Percentiles rank a stretch among this genome's conserved stretches.
Evolutionary conservation across 2,797 vertebrate genomes (phyloP).

Genomic region (Cynopterus sphinx): DNA sequence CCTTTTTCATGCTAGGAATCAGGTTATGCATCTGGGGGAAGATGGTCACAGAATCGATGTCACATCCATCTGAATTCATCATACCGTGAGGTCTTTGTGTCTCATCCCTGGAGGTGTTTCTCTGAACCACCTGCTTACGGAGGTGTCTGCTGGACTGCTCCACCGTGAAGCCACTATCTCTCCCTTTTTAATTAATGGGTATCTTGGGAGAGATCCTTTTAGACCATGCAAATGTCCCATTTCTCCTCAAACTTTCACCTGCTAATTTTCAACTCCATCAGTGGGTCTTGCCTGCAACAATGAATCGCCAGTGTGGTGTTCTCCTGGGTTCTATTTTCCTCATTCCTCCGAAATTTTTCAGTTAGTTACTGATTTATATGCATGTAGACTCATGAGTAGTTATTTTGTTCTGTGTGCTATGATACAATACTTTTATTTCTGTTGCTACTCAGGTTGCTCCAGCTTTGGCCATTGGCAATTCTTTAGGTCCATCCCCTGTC

Average conservation of each 20-base stretch:
- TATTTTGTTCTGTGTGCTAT: neutral
- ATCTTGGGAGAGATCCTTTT: neutral
- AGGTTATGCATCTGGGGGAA: neutral
- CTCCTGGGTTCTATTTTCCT: neutral
- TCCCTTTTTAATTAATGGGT: neutral
- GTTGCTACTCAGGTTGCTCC: too few species aligned
- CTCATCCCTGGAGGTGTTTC: neutral
- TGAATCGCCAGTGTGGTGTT: neutral
- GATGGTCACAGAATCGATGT: neutral
- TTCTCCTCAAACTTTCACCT: neutral
- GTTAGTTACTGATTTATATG: neutral
- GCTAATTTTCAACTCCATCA: neutral
- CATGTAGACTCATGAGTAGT: neutral
- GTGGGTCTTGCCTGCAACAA: neutral
- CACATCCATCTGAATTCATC: neutral
- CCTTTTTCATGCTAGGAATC: neutral
- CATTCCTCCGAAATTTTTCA: neutral
- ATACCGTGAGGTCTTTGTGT: neutral
- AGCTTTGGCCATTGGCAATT: neutral
- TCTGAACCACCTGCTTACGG: neutral
- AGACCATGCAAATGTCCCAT: neutral
- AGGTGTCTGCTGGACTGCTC: neutral
- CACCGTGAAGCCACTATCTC: neutral
- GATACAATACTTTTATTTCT: neutral
- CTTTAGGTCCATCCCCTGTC: neutral